Percentiles rank a stretch among this genome's conserved stretches.
phyloP scores from a whole-genome alignment of 2,797 vertebrate genomes.

The Choloepus didactylus region DNA sequence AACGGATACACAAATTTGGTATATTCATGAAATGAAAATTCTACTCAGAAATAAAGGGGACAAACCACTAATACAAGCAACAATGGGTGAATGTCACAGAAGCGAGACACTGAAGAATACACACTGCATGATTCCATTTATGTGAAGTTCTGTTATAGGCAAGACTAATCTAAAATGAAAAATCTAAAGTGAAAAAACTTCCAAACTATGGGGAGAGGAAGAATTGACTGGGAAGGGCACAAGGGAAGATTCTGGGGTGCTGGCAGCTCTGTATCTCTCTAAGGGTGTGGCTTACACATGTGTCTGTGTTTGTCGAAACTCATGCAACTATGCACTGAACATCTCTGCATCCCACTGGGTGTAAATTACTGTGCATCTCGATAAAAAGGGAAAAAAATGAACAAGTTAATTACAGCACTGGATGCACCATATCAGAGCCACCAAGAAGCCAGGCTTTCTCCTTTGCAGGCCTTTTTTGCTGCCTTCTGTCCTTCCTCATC shows the following conservation, averaged over 20 bases:
- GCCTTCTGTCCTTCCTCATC: not conserved
- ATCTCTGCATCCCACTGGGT: not conserved
- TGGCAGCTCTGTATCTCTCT: not conserved
- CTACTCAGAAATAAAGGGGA: not conserved
- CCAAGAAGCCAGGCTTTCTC: too few species aligned
- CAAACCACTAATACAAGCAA: not conserved
- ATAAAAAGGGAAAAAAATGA: not conserved
- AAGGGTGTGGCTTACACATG: not conserved
- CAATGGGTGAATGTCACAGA: not conserved
- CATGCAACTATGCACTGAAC: not conserved
- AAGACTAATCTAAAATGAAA: not conserved
- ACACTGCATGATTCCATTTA: not conserved
- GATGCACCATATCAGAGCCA: not conserved
- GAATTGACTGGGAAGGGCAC: accelerated
- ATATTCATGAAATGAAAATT: not conserved
- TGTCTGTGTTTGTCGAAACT: not conserved
- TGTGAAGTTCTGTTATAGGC: not conserved
- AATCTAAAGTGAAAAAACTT: not conserved
- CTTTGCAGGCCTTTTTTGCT: not conserved
- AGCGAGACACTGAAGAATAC: not conserved
- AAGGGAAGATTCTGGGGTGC: accelerated
- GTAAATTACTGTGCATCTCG: not conserved
- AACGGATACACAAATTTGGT: not conserved
- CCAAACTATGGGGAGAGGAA: too few species aligned
- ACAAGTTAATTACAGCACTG: too few species aligned